Evolutionary conservation across 1,140 invertebrate genomes (phyloP).

Genomic region (Pseudomyrmex flavicornis): DNA sequence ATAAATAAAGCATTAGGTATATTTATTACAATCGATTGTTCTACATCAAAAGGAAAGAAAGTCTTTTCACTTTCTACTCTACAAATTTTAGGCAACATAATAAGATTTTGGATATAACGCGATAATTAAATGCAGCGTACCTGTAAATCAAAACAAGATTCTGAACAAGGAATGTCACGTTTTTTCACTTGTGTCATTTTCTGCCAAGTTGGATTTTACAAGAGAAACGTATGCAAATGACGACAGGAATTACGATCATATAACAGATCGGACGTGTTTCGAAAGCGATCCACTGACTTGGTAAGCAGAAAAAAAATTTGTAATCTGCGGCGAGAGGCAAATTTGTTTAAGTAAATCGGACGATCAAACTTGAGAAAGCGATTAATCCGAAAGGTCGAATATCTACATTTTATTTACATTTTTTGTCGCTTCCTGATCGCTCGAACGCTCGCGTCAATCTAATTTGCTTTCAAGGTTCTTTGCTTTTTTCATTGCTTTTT

Average conservation of each 20-base stretch:
- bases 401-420: constrained; percentile 52
- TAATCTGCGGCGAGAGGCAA: too few relatives aligned
- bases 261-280: constrained; percentile 37
- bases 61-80: too few relatives aligned
- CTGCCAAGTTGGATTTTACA: neutral
- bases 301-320: constrained; percentile 12
- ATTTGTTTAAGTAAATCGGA: neutral
- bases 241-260: constrained; percentile 12
- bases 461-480: constrained; percentile 1
- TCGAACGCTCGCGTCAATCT: neutral
- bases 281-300: constrained; percentile 24
- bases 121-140: too few relatives aligned
- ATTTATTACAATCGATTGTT: too few relatives aligned
- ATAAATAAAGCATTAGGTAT: too few relatives aligned
- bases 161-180: too few relatives aligned
- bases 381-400: constrained; percentile 36
- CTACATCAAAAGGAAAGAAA: too few relatives aligned
- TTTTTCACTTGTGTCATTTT: neutral
- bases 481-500: neutral
- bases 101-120: too few relatives aligned
- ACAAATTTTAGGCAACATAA: too few relatives aligned
- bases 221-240: constrained; percentile 37
- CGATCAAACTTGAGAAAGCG: constrained; percentile 51
- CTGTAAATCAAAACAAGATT: too few relatives aligned
- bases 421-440: neutral